A percentile compares a stretch with the other conserved stretches of the same genome.
Evolutionary conservation across 30 jellyfish, hydroid and myxozoan genomes (phyloP).

Genomic region (Clytia hemisphaerica): DNA sequence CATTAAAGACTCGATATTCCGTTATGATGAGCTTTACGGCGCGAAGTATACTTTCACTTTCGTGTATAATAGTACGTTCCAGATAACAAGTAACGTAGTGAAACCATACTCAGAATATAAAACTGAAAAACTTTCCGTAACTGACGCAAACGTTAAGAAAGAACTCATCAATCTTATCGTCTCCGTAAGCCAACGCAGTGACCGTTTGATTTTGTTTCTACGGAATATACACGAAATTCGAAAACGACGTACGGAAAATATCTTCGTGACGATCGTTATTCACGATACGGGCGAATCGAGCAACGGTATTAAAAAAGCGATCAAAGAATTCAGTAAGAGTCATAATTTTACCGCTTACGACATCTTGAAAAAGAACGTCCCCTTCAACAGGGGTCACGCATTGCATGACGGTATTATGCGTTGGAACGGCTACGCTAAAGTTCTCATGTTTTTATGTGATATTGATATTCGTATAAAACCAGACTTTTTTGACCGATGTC

Average conservation of each 20-base stretch:
- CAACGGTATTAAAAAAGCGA: slow-evolving; percentile 32
- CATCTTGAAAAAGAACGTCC: slow-evolving; percentile 39
- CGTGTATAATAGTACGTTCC: slow-evolving; percentile 19
- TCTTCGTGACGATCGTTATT: slow-evolving; percentile 59
- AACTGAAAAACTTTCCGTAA: slow-evolving; percentile 34
- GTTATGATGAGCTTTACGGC: slow-evolving; percentile 56
- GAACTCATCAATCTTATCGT: slow-evolving; percentile 69
- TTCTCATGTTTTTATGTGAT: slow-evolving; percentile 75
- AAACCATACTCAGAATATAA: slow-evolving; percentile 69
- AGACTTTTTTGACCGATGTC: slow-evolving; percentile 65
- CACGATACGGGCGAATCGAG: slow-evolving; percentile 54
- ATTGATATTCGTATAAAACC: slow-evolving; percentile 70
- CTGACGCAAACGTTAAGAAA: slow-evolving; percentile 14
- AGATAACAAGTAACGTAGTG: slow-evolving; percentile 37
- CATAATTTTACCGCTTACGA: slow-evolving; percentile 53
- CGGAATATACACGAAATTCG: slow-evolving; percentile 40
- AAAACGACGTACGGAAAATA: slow-evolving; percentile 40
- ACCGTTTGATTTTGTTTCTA: slow-evolving; percentile 45
- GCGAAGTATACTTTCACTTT: slow-evolving; percentile 42
- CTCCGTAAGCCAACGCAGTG: slow-evolving; percentile 58
- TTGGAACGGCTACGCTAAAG: slow-evolving; percentile 83
- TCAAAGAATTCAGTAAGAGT: slow-evolving; percentile 40
- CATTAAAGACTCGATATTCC: slow-evolving; percentile 37
- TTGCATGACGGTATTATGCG: slow-evolving; percentile 90
- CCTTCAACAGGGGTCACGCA: slow-evolving; percentile 88